Percentiles rank a stretch among this genome's conserved stretches.
These are phyloP conservation scores for Sebastes melanostomus DNA, from an alignment of 2,797 vertebrate species.

Conservation along the genomic window DNA sequence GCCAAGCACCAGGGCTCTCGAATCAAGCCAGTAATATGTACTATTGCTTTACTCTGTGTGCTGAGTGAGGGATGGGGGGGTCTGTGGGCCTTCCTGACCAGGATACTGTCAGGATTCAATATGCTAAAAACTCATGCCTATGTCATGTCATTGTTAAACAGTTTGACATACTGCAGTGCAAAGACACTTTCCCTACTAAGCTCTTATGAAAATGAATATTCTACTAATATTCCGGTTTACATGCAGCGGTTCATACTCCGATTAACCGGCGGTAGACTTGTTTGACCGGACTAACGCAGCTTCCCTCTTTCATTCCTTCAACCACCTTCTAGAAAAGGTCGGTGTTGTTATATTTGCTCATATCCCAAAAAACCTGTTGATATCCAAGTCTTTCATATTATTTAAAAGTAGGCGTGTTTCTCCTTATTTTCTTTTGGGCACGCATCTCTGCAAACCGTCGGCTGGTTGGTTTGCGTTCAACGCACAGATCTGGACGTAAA, in stretches of 20 bases:
- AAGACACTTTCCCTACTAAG: neutral
- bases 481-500: too few species aligned
- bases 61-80: neutral
- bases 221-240: neutral
- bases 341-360: neutral
- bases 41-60: conserved; percentile 36
- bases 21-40: conserved; percentile 59
- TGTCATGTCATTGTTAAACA: neutral
- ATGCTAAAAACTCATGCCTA: neutral
- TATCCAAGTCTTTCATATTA: neutral
- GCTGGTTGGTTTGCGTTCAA: too few species aligned
- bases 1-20: conserved; percentile 52
- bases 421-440: too few species aligned
- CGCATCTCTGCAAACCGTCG: too few species aligned
- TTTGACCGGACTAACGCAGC: neutral
- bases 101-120: conserved; percentile 14
- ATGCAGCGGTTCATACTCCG: neutral
- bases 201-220: neutral
- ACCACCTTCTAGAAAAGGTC: too few species aligned
- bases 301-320: neutral
- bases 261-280: neutral
- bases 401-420: too few species aligned
- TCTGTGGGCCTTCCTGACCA: neutral
- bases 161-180: neutral
- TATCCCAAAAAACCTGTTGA: neutral